Percentiles rank a stretch among this genome's conserved stretches.
Evolutionary conservation across 2,113 vertebrate genomes (phyloP).

Genomic region (Chloroceryle aenea): DNA sequence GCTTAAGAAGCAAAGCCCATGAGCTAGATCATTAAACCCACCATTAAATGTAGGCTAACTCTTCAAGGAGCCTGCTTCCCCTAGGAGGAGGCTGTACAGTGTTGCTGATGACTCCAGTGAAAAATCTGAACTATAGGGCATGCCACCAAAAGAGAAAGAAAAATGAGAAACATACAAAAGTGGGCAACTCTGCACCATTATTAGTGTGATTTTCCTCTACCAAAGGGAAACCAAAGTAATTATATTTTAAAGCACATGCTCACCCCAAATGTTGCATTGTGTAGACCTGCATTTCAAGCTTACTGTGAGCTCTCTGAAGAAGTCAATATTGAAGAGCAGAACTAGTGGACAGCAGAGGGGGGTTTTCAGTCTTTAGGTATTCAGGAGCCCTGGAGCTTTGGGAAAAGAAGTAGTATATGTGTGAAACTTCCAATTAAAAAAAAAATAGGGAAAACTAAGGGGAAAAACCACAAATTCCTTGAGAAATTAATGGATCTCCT

Average conservation of each 20-base stretch:
- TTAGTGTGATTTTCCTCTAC: not conserved
- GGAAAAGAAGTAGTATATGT: rapidly evolving
- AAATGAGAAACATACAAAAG: not conserved
- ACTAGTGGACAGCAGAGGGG: not conserved
- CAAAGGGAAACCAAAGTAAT: not conserved
- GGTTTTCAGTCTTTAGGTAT: not conserved
- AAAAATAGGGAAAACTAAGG: not conserved
- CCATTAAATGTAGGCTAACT: not conserved
- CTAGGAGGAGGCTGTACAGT: not conserved
- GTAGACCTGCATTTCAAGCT: not conserved
- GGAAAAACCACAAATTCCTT: not conserved
- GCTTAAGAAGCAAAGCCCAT: not conserved
- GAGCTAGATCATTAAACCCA: not conserved
- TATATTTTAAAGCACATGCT: not conserved
- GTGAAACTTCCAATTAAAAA: not conserved
- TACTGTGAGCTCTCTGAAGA: not conserved
- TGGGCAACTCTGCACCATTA: rapidly evolving
- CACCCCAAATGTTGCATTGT: not conserved
- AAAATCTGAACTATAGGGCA: not conserved
- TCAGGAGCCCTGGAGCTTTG: not conserved
- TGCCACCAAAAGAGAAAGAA: not conserved
- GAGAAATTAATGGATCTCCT: not conserved
- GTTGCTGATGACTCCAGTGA: not conserved
- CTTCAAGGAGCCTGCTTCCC: not conserved
- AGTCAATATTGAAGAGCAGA: not conserved